Conservation (phyloP, 2,888 invertebrate species). For the Trissonchulus sp. region DNA sequence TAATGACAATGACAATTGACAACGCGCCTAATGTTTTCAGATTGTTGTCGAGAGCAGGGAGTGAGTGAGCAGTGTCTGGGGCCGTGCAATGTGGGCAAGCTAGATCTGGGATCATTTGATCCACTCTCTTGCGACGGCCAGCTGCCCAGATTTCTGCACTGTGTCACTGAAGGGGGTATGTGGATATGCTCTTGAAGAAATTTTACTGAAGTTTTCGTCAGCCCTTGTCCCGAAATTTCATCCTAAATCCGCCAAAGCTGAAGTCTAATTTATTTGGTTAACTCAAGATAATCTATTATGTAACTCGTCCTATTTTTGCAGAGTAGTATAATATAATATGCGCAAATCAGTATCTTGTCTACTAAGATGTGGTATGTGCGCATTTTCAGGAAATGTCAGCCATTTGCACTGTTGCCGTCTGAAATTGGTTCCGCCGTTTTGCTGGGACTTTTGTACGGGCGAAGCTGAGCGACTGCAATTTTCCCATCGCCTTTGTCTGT, state of each 20-base stretch:
- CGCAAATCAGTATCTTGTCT: too few species aligned
- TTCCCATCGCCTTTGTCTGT: conserved; percentile 49
- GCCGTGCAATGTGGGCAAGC: conserved; percentile 61
- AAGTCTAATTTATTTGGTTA: too few species aligned
- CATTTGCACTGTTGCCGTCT: conserved; percentile 50
- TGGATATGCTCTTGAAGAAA: too few species aligned
- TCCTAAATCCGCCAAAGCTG: neutral
- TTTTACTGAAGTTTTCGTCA: too few species aligned
- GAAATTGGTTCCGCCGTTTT: conserved; percentile 48
- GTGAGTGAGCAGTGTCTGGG: conserved; percentile 71
- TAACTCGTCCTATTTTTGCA: too few species aligned
- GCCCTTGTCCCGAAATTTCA: neutral
- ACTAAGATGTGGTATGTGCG: too few species aligned
- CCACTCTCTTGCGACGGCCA: conserved; percentile 36
- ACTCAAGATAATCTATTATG: too few species aligned
- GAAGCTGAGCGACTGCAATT: conserved; percentile 43
- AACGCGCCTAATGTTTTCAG: too few species aligned
- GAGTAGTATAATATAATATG: too few species aligned
- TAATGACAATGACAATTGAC: neutral
- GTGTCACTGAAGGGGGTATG: conserved; percentile 31
- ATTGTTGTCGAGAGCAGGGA: conserved; percentile 73
- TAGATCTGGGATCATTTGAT: conserved; percentile 46
- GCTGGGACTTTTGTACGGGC: conserved; percentile 48
- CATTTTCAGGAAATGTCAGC: conserved; percentile 40
- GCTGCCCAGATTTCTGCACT: conserved; percentile 27